A percentile compares a stretch with the other conserved stretches of the same genome.
Evolutionary conservation across 2,113 vertebrate genomes (phyloP).

Genomic region (Ginglymostoma cirratum): DNA sequence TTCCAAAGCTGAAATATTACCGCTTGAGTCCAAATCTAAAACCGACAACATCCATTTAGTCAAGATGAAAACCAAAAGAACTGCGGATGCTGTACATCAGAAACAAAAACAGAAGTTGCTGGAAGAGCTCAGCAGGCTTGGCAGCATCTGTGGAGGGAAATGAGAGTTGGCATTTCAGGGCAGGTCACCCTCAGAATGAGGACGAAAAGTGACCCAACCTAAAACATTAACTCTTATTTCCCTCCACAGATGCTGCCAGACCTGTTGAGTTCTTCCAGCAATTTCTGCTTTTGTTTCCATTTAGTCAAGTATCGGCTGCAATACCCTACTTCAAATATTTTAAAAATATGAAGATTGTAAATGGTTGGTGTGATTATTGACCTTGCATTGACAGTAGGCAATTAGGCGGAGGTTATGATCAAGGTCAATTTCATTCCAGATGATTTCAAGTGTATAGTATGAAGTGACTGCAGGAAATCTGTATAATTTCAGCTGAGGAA

Average conservation of each 20-base stretch:
- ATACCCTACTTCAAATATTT: not conserved
- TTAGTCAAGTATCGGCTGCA: not conserved
- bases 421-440: not conserved
- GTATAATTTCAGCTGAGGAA: not conserved
- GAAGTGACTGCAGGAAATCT: not conserved
- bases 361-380: not conserved
- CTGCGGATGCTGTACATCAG: no score
- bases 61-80: not conserved
- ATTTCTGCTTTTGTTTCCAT: no score
- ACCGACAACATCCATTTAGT: not conserved
- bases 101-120: no score
- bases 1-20: not conserved
- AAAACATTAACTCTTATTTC: no score
- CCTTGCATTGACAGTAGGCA: not conserved
- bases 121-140: no score
- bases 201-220: no score
- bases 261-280: no score
- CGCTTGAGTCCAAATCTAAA: not conserved
- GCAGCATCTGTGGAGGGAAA: no score
- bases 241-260: no score
- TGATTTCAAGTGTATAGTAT: not conserved
- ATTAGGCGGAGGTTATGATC: not conserved
- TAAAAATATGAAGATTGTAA: not conserved
- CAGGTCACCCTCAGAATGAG: no score
- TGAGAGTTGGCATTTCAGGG: no score